Conservation (phyloP, 2,113 vertebrate genomes). For the Geococcyx californianus region DNA sequence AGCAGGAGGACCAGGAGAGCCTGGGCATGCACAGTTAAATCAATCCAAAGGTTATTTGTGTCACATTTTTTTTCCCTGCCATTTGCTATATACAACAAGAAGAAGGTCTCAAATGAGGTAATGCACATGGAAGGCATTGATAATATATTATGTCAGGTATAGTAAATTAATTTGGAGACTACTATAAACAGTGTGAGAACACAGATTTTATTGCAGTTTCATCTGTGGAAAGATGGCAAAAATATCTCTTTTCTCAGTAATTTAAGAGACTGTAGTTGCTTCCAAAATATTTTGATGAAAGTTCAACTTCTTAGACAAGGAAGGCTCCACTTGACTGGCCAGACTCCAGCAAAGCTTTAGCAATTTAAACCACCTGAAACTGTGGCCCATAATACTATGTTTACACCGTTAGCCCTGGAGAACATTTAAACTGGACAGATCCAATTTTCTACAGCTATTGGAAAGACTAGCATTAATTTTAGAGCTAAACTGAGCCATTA, state of each 20-base stretch:
- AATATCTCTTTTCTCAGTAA: slow-evolving; percentile 27
- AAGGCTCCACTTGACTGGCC: slow-evolving; percentile 25
- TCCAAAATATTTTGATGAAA: slow-evolving; percentile 45
- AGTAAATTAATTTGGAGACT: slow-evolving; percentile 43
- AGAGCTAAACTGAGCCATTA: background rate
- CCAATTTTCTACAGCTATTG: slow-evolving; percentile 47
- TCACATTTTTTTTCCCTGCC: background rate
- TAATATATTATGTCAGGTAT: slow-evolving; percentile 23
- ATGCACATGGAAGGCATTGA: slow-evolving; percentile 1
- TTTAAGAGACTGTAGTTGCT: slow-evolving; percentile 14
- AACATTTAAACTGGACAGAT: slow-evolving; percentile 45
- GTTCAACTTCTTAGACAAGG: slow-evolving; percentile 26
- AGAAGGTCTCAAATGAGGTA: slow-evolving; percentile 19
- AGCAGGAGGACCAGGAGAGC: background rate
- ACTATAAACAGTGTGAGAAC: slow-evolving; percentile 1
- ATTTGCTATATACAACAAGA: background rate
- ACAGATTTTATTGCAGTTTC: slow-evolving; percentile 17
- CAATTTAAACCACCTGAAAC: slow-evolving; percentile 55
- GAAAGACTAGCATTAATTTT: slow-evolving; percentile 52
- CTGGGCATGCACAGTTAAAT: background rate
- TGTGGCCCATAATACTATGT: background rate
- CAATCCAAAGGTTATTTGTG: background rate
- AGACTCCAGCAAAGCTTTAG: slow-evolving; percentile 29
- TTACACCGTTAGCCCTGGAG: slow-evolving; percentile 63
- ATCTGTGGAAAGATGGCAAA: slow-evolving; percentile 43